phyloP scores from a whole-genome alignment of 2,888 invertebrate species.

The Thera britannica region DNA sequence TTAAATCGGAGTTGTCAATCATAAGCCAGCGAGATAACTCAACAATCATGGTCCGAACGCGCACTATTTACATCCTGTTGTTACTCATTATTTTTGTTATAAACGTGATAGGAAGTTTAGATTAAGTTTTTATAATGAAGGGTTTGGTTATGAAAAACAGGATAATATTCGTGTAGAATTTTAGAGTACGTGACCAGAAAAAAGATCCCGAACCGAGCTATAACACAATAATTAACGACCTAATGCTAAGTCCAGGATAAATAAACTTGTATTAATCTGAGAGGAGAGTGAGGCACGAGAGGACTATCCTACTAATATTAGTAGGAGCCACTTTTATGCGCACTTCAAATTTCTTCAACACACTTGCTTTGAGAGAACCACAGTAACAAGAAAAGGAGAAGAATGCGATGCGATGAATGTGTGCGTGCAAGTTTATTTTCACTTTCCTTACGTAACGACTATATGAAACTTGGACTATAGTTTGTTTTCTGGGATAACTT shows the following conservation, averaged over 20 bases:
- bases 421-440: background rate
- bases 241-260: slow-evolving; percentile 14
- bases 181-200: background rate
- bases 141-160: slow-evolving; percentile 22
- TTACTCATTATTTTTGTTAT: background rate
- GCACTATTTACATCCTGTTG: background rate
- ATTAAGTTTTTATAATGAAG: slow-evolving; percentile 1
- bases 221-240: slow-evolving; percentile 9
- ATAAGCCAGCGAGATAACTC: background rate
- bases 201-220: slow-evolving; percentile 5
- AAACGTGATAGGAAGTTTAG: background rate
- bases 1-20: background rate
- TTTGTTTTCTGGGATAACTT: too few relatives aligned
- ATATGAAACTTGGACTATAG: too few relatives aligned
- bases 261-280: slow-evolving; percentile 8
- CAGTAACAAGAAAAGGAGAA: too few relatives aligned
- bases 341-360: too few relatives aligned
- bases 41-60: background rate
- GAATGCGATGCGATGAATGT: background rate
- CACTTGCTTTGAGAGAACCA: too few relatives aligned
- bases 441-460: too few relatives aligned
- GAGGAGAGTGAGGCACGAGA: background rate
- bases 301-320: too few relatives aligned
- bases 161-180: slow-evolving; percentile 17
- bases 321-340: too few relatives aligned